phyloP scores from a whole-genome alignment of 2,797 vertebrate species.

The Mallotus villosus region DNA sequence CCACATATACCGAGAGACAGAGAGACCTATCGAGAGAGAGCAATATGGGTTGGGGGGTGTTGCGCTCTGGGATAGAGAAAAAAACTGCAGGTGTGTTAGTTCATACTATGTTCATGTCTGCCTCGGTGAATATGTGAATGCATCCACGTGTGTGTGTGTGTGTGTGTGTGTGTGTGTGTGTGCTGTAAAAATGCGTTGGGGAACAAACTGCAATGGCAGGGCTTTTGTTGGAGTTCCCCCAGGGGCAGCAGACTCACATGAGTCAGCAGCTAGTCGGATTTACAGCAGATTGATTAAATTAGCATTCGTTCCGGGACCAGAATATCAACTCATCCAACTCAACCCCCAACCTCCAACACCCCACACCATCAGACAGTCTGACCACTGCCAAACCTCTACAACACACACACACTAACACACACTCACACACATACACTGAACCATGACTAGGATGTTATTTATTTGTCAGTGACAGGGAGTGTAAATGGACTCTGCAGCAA shows the following conservation, averaged over 20 bases:
- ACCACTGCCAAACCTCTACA: not conserved
- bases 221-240: conserved; percentile 66
- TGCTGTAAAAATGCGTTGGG: conserved; percentile 41
- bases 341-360: conserved; percentile 20
- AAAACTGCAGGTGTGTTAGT: conserved; percentile 21
- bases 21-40: too few relatives aligned
- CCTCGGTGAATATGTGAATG: not conserved
- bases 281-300: conserved; percentile 93
- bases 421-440: conserved; percentile 41
- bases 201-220: conserved; percentile 71
- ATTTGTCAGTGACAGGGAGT: conserved; percentile 65
- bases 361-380: conserved; percentile 16
- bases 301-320: conserved; percentile 86
- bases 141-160: conserved; percentile 10
- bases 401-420: conserved; percentile 1
- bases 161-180: conserved; percentile 9
- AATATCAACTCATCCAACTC: conserved; percentile 65
- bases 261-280: conserved; percentile 87
- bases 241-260: conserved; percentile 80
- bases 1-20: too few relatives aligned
- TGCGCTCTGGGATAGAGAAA: not conserved
- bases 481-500: conserved; percentile 55
- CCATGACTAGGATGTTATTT: conserved; percentile 80
- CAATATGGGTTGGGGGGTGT: too few relatives aligned
- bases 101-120: conserved; percentile 20